phyloP scores from a whole-genome alignment of 2,888 invertebrate species.

The Dynastes maya region DNA sequence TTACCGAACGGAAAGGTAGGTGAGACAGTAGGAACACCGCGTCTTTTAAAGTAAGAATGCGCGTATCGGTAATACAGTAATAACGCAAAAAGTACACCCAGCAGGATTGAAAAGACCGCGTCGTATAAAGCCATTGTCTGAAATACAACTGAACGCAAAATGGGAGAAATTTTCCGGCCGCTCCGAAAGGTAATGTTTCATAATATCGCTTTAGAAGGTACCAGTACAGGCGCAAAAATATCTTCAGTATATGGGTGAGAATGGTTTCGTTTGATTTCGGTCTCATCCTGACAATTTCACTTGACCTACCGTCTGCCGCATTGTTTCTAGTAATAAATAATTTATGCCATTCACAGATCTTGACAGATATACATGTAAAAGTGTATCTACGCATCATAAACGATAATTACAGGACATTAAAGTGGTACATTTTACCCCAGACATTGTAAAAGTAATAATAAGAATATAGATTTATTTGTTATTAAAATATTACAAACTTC shows the following conservation, averaged over 20 bases:
- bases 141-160: conserved; percentile 22
- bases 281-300: conserved; percentile 2
- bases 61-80: conserved; percentile 62
- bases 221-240: neutral
- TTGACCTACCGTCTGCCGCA: conserved; percentile 24
- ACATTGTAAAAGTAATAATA: no score
- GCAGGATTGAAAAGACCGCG: conserved; percentile 2
- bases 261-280: conserved; percentile 13
- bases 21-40: conserved; percentile 73
- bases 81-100: neutral
- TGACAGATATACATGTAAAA: no score
- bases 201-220: neutral
- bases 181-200: conserved; percentile 21
- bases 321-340: no score
- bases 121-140: conserved; percentile 32
- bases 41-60: conserved; percentile 75
- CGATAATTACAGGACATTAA: no score
- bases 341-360: no score
- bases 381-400: no score
- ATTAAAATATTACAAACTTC: no score
- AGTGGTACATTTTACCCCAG: no score
- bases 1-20: conserved; percentile 79
- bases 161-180: neutral
- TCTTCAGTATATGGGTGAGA: conserved; percentile 6
- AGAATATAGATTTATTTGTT: no score